Base-by-base conservation (phyloP, 2,113 vertebrate genomes). In the Ictidomys tridecemlineatus region DNA sequence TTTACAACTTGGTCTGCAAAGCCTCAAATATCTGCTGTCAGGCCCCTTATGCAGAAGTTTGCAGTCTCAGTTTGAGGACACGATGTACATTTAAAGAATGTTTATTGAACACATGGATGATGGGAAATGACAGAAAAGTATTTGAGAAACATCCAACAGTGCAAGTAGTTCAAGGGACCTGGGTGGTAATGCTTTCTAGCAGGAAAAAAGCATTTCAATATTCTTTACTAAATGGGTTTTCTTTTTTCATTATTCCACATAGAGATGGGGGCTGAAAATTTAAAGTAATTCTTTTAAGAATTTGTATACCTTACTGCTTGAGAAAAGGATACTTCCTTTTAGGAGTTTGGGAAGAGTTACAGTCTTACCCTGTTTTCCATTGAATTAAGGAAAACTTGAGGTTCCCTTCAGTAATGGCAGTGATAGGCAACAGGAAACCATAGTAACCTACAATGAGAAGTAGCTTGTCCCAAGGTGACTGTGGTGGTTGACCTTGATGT, bases 221-320 rank as follows among this genome's bases (percentile, higher is more conserved):
- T 90, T 63, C 56, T 84, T 94, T 85, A 34, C 77, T 87, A 82
- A 94, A 69, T 90, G 77, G 14, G 6, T 37, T 93, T 91, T 94
- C 63, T 93, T 58, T 37, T 67, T 85, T 86, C 48, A 84, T 2
- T 89, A 73, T 85, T 89, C 63, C 30, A 34, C 45, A 1, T 37
- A 72, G 26, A n/a, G 13, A 4, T 34, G 4, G 30, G 70, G 7
- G 4, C 13, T 82, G 5, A 48, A n/a, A 22, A 8, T 45, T 51
- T 84, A 32, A 26, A 92, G 12, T 61, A 61, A 73, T 95, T 95
- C 79, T 96, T 85, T 80, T 4, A 67, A 80, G 32, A 93, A 72
- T 45, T 76, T 86, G 18, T 85, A 9, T 69, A 39, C 80, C 13
- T 82, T 77, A 30, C 34, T 22, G 17, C 39, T 83, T 78, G 11